Evolutionary conservation across 2,888 invertebrate genomes (phyloP).

Genomic region (Mesochorus sp.): DNA sequence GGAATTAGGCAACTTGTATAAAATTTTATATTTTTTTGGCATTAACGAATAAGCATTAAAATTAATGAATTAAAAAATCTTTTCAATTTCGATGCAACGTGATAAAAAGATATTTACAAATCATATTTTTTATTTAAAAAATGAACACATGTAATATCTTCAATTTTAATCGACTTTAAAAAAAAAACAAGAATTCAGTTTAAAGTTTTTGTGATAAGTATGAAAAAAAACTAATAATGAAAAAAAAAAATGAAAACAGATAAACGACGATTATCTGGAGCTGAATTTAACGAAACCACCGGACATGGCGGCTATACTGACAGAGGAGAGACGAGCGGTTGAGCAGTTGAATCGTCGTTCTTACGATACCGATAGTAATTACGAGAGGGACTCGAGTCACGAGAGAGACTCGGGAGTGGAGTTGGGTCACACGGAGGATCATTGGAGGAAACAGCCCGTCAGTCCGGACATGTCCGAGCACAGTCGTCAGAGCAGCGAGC

Average conservation of each 20-base stretch:
- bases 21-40: too few relatives aligned
- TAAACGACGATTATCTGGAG: conserved; percentile 87
- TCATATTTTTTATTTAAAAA: too few relatives aligned
- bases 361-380: conserved; percentile 87
- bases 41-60: too few relatives aligned
- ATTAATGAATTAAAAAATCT: too few relatives aligned
- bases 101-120: too few relatives aligned
- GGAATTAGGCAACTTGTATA: too few relatives aligned
- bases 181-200: too few relatives aligned
- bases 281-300: conserved; percentile 88
- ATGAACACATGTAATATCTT: too few relatives aligned
- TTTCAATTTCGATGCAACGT: too few relatives aligned
- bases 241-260: conserved; percentile 76
- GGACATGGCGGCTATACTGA: conserved; percentile 91
- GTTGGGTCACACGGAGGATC: conserved; percentile 84
- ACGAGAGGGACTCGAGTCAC: conserved; percentile 82
- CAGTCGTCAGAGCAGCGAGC: conserved; percentile 92
- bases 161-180: too few relatives aligned
- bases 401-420: conserved; percentile 91
- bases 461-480: conserved; percentile 84
- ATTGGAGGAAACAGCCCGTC: conserved; percentile 79
- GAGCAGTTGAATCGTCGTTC: conserved; percentile 90
- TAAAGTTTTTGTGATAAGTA: too few relatives aligned
- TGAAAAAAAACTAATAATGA: conserved; percentile 4
- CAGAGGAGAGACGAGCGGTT: conserved; percentile 90